Evolutionary conservation across 1,140 invertebrate genomes (phyloP).

Genomic region (Lineus longissimus): DNA sequence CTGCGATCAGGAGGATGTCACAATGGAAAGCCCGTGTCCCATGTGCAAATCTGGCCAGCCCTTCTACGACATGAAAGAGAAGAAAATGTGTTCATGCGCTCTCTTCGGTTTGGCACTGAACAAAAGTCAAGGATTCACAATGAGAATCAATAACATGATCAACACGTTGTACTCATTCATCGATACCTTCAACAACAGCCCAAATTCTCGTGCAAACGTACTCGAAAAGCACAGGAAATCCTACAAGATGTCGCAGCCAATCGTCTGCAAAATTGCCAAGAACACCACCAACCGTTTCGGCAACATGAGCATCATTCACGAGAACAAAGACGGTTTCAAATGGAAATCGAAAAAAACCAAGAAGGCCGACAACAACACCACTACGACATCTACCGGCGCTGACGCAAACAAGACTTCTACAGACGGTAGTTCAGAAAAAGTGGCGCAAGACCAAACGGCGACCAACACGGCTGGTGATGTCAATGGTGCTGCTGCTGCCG

Average conservation of each 20-base stretch:
- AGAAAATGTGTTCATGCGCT: not conserved
- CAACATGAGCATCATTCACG: slow-evolving; percentile 7
- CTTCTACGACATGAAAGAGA: not conserved
- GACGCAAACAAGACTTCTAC: not conserved
- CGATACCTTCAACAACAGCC: slow-evolving; percentile 5
- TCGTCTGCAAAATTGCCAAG: not conserved
- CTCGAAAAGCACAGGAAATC: slow-evolving; percentile 5
- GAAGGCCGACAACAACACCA: not conserved
- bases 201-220: not conserved
- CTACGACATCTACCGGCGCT: too few species aligned
- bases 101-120: not conserved
- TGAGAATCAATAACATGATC: not conserved
- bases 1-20: not conserved
- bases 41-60: slow-evolving; percentile 2
- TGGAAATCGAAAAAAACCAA: slow-evolving; percentile 5
- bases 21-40: slow-evolving; percentile 1
- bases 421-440: not conserved
- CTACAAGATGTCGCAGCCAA: slow-evolving; percentile 5
- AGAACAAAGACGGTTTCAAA: slow-evolving; percentile 8
- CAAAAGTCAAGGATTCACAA: not conserved
- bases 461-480: not conserved
- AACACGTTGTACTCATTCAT: slow-evolving; percentile 5
- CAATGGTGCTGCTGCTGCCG: not conserved
- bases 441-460: not conserved
- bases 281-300: not conserved